Evolutionary conservation across 2,888 invertebrate genomes (phyloP).

Genomic region (Sarcophaga variegata): DNA sequence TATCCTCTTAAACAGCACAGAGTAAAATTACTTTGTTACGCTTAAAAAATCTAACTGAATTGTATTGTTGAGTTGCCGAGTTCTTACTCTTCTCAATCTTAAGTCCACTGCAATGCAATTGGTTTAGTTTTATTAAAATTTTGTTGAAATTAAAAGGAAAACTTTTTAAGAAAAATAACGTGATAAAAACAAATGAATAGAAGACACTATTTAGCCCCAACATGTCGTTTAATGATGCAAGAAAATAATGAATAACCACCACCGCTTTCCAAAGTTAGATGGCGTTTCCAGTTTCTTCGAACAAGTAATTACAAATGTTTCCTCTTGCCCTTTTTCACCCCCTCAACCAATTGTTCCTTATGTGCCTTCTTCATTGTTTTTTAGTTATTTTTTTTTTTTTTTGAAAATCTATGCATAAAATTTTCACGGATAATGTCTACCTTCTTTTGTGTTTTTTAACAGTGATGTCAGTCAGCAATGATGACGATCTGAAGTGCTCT

Average conservation of each 20-base stretch:
- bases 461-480: neutral
- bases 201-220: constrained; percentile 32
- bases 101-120: constrained; percentile 2
- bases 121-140: constrained; percentile 6
- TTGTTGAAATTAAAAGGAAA: neutral
- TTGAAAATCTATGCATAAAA: neutral
- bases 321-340: neutral
- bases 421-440: neutral
- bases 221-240: constrained; percentile 72
- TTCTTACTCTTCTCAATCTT: too few relatives aligned
- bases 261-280: constrained; percentile 12
- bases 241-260: constrained; percentile 72
- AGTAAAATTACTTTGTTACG: constrained; percentile 11
- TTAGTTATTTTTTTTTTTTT: neutral
- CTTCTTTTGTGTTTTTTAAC: neutral
- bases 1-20: neutral
- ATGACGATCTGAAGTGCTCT: neutral
- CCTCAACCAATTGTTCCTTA: neutral
- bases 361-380: neutral
- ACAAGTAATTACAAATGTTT: constrained; percentile 28
- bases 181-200: neutral
- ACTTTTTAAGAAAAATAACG: constrained; percentile 22
- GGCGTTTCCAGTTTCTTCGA: constrained; percentile 2
- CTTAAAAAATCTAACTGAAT: constrained; percentile 40
- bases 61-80: constrained; percentile 12